Conservation (phyloP, 2,797 vertebrate species). For the Helostoma temminkii region DNA sequence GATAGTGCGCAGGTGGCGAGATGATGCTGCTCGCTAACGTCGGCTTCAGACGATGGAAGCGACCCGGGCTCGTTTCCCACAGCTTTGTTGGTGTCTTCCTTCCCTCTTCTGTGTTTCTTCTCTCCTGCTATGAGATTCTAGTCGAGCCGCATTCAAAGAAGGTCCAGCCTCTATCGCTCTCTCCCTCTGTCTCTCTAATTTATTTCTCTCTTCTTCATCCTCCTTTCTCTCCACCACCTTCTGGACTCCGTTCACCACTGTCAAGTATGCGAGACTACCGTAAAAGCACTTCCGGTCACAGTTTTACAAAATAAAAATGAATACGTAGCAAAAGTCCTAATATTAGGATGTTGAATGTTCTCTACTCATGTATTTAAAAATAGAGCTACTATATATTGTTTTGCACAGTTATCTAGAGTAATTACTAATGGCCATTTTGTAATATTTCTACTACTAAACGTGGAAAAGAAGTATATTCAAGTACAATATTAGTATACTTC, state of each 20-base stretch:
- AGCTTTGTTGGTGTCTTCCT: slow-evolving; percentile 39
- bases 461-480: too few species aligned
- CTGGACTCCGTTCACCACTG: slow-evolving; percentile 2
- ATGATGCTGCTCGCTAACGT: slow-evolving; percentile 55
- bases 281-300: slow-evolving; percentile 16
- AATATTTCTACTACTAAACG: too few species aligned
- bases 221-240: slow-evolving; percentile 37
- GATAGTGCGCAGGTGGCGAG: slow-evolving; percentile 51
- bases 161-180: slow-evolving; percentile 15
- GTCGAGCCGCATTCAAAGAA: slow-evolving; percentile 27
- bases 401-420: too few species aligned
- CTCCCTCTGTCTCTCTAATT: slow-evolving; percentile 29
- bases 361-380: too few species aligned
- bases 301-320: not conserved
- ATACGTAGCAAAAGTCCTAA: too few species aligned
- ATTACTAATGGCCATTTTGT: too few species aligned
- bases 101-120: slow-evolving; percentile 37
- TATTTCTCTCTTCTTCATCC: slow-evolving; percentile 50
- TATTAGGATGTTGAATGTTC: too few species aligned
- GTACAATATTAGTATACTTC: too few species aligned
- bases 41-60: slow-evolving; percentile 32
- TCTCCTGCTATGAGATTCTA: slow-evolving; percentile 16
- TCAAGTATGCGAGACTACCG: not conserved
- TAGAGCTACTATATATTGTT: too few species aligned
- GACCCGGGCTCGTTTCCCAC: slow-evolving; percentile 12